Base-by-base conservation (phyloP, 2,888 invertebrate species). In the Anarsia innoxiella region DNA sequence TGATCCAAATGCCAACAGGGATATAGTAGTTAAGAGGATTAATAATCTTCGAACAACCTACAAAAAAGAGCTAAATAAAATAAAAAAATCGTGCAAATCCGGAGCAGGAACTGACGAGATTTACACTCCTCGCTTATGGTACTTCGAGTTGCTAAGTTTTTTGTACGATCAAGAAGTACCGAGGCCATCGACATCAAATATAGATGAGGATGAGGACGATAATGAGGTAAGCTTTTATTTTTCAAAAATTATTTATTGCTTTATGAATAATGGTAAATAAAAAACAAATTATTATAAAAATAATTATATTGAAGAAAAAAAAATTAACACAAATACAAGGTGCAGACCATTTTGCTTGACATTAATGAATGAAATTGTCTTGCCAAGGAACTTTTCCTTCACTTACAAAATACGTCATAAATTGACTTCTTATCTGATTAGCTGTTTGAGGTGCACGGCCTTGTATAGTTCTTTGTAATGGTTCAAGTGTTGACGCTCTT, bases 51-150 rank as follows among this genome's bases (percentile, higher is more conserved):
- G 39, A 27, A 36, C 32, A 36, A 32, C 37, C 15, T 38, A 34
- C 19, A 36, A 37, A 25, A 41, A 35, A 30, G 41, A 41, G 30
- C 37, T 35, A n/a, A 41, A 41, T 13, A 41, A 41, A 35, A 23
- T 35, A 25, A 36, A 36, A 30, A 31, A 34, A 23, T 35, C 39
- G 27, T 30, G 13, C 19, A 35, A 35, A 35, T 28, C 28, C 5
- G 28, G 28, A 12, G 41, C 44, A 40, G 36, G 38, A n/a, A 12
- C 33, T 12, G 38, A 37, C 33, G 19, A 19, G 19, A 19, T 19
- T 19, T 19, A 19, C 6, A 19, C 3, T 5, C 19, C 19, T 19
- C 19, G 19, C 6, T 19, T 19, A 19, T 19, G 19, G 19, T 19
- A 19, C 26, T 34, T 25, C 26, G 25, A 23, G 13, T 25, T 34